phyloP scores from a whole-genome alignment of 2,888 invertebrate genomes.

The Cryptocephalus primarius region DNA sequence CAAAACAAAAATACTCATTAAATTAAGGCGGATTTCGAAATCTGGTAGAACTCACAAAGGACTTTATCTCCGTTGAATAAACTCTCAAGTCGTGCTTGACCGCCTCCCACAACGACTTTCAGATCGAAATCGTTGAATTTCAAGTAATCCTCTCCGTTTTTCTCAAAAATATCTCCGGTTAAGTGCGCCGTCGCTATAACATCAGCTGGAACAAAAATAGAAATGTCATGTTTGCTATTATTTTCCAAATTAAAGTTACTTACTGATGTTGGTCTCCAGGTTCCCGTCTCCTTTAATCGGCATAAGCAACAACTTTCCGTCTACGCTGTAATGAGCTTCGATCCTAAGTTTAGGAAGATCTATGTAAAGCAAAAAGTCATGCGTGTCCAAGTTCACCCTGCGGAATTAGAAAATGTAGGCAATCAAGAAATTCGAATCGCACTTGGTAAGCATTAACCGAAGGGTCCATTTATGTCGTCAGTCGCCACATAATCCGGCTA shows the following conservation, averaged over 20 bases:
- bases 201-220: constrained; percentile 28
- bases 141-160: constrained; percentile 36
- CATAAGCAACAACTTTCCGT: constrained; percentile 42
- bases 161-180: constrained; percentile 28
- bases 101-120: constrained; percentile 39
- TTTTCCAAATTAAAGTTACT: constrained; percentile 12
- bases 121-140: constrained; percentile 36
- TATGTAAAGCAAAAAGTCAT: constrained; percentile 35
- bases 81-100: constrained; percentile 39
- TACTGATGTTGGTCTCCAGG: constrained; percentile 44
- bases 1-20: constrained; percentile 12
- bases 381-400: constrained; percentile 32
- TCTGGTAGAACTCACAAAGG: constrained; percentile 31
- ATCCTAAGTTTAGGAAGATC: constrained; percentile 41
- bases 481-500: too few relatives aligned
- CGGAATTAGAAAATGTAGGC: constrained; percentile 7
- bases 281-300: constrained; percentile 44
- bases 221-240: background rate
- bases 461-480: too few relatives aligned
- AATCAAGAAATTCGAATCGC: too few relatives aligned
- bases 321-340: constrained; percentile 41
- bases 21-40: background rate
- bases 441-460: too few relatives aligned
- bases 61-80: constrained; percentile 44
- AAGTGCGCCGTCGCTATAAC: constrained; percentile 21